Percentiles rank a stretch among this genome's conserved stretches.
Evolutionary conservation across 2,113 vertebrate species (phyloP).

Genomic region (Piaya cayana): DNA sequence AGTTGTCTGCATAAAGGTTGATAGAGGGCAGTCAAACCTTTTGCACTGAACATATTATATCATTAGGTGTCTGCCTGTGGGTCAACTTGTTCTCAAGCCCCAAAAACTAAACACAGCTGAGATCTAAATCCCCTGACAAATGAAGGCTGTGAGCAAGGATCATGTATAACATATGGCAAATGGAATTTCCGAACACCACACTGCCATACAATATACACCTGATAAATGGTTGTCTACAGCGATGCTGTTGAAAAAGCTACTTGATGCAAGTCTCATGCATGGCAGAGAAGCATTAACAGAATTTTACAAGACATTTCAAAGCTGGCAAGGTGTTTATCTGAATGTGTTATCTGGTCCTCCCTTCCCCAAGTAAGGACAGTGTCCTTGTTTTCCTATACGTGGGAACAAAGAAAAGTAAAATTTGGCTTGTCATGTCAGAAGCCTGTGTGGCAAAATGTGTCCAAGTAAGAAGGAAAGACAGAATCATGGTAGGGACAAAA

Average conservation of each 20-base stretch:
- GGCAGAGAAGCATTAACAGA: slow-evolving; percentile 36
- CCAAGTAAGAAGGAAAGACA: not conserved
- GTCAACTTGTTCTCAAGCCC: slow-evolving; percentile 83
- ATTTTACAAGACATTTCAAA: slow-evolving; percentile 33
- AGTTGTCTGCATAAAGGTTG: slow-evolving; percentile 76
- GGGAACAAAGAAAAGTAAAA: not conserved
- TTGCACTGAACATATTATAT: slow-evolving; percentile 79
- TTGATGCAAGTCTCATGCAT: slow-evolving; percentile 65
- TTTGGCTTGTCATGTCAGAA: not conserved
- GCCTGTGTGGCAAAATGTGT: not conserved
- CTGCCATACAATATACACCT: slow-evolving; percentile 79
- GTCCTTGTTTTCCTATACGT: not conserved
- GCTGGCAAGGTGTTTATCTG: not conserved
- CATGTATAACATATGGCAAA: slow-evolving; percentile 80
- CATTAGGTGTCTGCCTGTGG: slow-evolving; percentile 82
- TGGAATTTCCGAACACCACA: slow-evolving; percentile 82
- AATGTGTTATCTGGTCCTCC: not conserved
- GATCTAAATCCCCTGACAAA: slow-evolving; percentile 86
- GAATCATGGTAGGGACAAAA: not conserved
- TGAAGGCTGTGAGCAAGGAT: slow-evolving; percentile 81
- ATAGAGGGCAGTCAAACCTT: slow-evolving; percentile 80
- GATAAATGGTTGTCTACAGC: slow-evolving; percentile 78
- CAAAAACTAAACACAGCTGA: slow-evolving; percentile 85
- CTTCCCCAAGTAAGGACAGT: not conserved
- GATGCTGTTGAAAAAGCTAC: slow-evolving; percentile 69